A percentile compares a stretch with the other conserved stretches of the same genome.
Conservation (phyloP, 1,140 invertebrate genomes). For the Lethrus apterus region DNA sequence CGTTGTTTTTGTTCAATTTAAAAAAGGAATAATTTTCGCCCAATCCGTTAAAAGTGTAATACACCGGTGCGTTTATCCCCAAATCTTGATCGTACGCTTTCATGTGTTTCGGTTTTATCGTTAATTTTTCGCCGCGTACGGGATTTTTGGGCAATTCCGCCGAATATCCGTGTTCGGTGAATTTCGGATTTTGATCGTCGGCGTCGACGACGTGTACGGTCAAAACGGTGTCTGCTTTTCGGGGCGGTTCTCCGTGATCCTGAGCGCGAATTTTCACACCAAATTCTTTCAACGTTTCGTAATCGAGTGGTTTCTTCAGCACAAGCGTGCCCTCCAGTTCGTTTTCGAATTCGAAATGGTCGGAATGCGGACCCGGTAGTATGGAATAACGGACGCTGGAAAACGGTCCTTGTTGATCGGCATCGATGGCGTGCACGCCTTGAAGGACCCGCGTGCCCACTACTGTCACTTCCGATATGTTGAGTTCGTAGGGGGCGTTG, state of each 20-base stretch:
- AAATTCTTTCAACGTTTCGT: slow-evolving; percentile 73
- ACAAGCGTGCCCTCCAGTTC: slow-evolving; percentile 80
- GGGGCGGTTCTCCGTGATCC: slow-evolving; percentile 77
- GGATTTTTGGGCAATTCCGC: slow-evolving; percentile 58
- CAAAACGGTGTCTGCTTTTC: slow-evolving; percentile 64
- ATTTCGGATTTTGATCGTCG: slow-evolving; percentile 87
- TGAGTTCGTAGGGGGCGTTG: slow-evolving; percentile 72
- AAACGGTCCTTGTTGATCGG: slow-evolving; percentile 82
- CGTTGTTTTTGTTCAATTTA: slow-evolving; percentile 43
- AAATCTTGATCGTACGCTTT: slow-evolving; percentile 71
- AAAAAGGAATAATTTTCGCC: slow-evolving; percentile 47
- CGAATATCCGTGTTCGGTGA: slow-evolving; percentile 68
- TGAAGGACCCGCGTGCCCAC: slow-evolving; percentile 70
- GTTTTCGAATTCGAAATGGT: slow-evolving; percentile 75
- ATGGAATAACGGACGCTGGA: slow-evolving; percentile 83
- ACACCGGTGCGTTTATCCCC: slow-evolving; percentile 69
- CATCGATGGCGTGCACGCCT: slow-evolving; percentile 70
- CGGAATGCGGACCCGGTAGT: slow-evolving; percentile 66
- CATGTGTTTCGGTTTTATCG: slow-evolving; percentile 51
- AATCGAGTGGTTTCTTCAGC: slow-evolving; percentile 73
- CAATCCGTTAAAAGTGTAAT: slow-evolving; percentile 57
- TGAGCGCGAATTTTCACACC: slow-evolving; percentile 72
- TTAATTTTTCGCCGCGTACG: slow-evolving; percentile 51
- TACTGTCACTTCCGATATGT: slow-evolving; percentile 80
- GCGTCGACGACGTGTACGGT: slow-evolving; percentile 78